Base-by-base conservation (phyloP, 2,888 invertebrate species). In the Dicyrtomina minuta region DNA sequence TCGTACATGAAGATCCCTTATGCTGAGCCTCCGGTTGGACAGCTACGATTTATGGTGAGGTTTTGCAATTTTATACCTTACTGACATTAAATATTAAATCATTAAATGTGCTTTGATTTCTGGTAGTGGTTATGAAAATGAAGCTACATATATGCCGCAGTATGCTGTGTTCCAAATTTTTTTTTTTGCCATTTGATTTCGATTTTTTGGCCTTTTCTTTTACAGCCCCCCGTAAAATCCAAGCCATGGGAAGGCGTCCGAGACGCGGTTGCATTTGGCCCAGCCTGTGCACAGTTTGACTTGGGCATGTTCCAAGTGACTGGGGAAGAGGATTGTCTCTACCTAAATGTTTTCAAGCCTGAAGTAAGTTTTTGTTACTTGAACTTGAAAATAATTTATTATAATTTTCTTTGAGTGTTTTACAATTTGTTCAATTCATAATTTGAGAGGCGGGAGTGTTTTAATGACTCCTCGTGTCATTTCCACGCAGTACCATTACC, bases 291-390 rank as follows among this genome's bases (percentile, higher is more conserved):
- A n/a, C 77, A 77, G 56, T 75, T 61, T 61, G 51, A 20, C 44
- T 73, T 75, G 44, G 62, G 66, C 5, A 73, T 68, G 41, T 68
- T 61, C 15, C 70, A 67, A 22, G 73, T 75, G 0, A 72, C 67
- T 3, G 77, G 77, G 10, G 70, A 61, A 2, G 77, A 77, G 44
- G 72, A 75, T 62, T 77, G 77, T 24, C 68, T 77, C 4, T 61
- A 72, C 27, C 44, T 75, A 2, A 75, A 75, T 26, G 53, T 75
- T 3, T 72, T 59, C 20, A 43, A 41, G 26, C 64, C 64, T n/a
- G 46, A 46, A 22, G 64, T 56, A 44, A 43, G 39, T 22, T 8
- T 24, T n/a, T 15, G 33, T 43, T 39, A 46, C 5, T 46, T 46
- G 5, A 46, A 46, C 5, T 46, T 4, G 17, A 17, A 5, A 46